phyloP scores from a whole-genome alignment of 2,888 invertebrate genomes.

The Scaptomyza parva region DNA sequence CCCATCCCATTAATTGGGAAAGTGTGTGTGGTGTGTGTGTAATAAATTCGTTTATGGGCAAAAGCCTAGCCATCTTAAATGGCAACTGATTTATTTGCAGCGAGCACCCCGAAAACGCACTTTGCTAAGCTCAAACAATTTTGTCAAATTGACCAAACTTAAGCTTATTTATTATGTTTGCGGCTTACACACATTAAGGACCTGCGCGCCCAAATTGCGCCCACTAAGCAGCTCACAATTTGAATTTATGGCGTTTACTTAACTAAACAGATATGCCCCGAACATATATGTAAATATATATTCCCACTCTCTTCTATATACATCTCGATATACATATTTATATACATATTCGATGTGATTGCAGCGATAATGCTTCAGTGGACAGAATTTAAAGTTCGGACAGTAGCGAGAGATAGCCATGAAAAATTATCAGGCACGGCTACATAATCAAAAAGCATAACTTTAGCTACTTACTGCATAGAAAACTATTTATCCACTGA shows the following conservation, averaged over 20 bases:
- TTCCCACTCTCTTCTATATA: background rate
- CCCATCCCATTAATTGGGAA: conserved; percentile 29
- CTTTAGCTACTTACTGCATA: conserved; percentile 72
- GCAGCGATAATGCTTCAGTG: conserved; percentile 35
- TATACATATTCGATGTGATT: background rate
- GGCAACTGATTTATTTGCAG: conserved; percentile 74
- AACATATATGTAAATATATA: background rate
- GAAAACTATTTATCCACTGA: conserved; percentile 79
- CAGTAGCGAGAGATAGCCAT: conserved; percentile 46
- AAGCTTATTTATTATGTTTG: conserved; percentile 81
- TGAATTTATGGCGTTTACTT: conserved; percentile 68
- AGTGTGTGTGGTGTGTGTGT: no score
- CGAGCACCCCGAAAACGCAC: conserved; percentile 38
- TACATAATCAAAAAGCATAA: conserved; percentile 78
- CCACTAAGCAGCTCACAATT: conserved; percentile 59
- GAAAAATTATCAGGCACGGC: conserved; percentile 69
- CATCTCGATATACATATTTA: background rate
- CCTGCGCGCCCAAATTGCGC: conserved; percentile 59
- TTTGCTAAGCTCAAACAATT: conserved; percentile 75
- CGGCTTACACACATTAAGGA: conserved; percentile 77
- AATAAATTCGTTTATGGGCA: conserved; percentile 75
- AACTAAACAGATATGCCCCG: conserved; percentile 20
- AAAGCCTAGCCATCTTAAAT: conserved; percentile 72
- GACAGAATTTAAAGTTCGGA: conserved; percentile 54
- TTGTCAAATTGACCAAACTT: conserved; percentile 80